Percentiles rank a stretch among this genome's conserved stretches.
Conservation (phyloP, 1,140 invertebrate genomes). For the Plectrocnemia conspersa region DNA sequence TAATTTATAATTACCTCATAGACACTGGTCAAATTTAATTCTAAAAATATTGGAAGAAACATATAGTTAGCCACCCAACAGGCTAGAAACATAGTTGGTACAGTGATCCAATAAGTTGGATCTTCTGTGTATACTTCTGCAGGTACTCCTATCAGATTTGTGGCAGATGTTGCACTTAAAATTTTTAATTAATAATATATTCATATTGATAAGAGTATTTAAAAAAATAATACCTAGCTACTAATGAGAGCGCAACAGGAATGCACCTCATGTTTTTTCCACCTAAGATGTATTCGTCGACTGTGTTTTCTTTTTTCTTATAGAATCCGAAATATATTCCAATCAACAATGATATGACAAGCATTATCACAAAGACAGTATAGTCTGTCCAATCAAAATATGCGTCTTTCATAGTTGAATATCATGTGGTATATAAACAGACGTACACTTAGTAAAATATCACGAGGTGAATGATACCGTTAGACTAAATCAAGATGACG, state of each 20-base stretch:
- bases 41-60: conserved; percentile 76
- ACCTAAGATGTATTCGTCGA: conserved; percentile 57
- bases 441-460: no score
- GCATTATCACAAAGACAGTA: conserved; percentile 57
- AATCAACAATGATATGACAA: conserved; percentile 57
- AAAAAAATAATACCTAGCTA: conserved; percentile 52
- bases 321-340: conserved; percentile 65
- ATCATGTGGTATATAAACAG: no score
- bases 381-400: conserved; percentile 53
- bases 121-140: conserved; percentile 80
- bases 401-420: no score
- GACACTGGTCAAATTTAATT: conserved; percentile 72
- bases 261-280: conserved; percentile 59
- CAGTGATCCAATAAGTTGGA: conserved; percentile 19
- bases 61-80: conserved; percentile 60
- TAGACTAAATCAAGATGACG: no score
- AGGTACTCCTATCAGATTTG: conserved; percentile 74
- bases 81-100: conserved; percentile 57
- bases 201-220: not conserved
- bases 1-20: conserved; percentile 64
- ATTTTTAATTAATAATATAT: conserved; percentile 38
- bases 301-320: conserved; percentile 54
- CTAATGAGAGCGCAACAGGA: conserved; percentile 62
- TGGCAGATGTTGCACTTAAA: conserved; percentile 73
- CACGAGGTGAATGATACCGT: no score